Conservation (phyloP, 2,888 invertebrate species). For the Chaitophorus viminalis region DNA sequence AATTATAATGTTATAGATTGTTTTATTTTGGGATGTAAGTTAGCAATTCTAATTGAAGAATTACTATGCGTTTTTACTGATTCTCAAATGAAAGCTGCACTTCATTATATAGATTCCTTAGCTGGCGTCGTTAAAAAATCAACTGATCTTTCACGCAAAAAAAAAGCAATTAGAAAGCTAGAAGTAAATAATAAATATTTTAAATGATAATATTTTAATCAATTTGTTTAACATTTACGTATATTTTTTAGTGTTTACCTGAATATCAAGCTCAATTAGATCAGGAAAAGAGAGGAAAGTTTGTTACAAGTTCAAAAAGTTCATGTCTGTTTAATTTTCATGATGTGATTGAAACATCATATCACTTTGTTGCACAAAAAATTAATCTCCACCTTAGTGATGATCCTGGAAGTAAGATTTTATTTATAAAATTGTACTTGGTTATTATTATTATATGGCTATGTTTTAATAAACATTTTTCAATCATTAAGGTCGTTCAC, state of each 20-base stretch:
- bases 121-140: constrained; percentile 84
- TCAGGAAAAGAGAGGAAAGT: constrained; percentile 68
- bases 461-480: background rate
- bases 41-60: constrained; percentile 93
- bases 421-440: constrained; percentile 51
- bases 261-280: constrained; percentile 79
- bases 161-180: constrained; percentile 86
- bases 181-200: constrained; percentile 70
- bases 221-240: background rate
- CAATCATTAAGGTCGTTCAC: constrained; percentile 74
- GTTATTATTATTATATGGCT: too few relatives aligned
- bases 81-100: constrained; percentile 92
- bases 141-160: constrained; percentile 80
- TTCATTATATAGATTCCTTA: constrained; percentile 88
- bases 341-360: constrained; percentile 97
- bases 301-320: constrained; percentile 63
- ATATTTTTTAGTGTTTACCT: constrained; percentile 72
- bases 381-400: constrained; percentile 97
- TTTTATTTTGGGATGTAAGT: constrained; percentile 88
- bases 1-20: constrained; percentile 77
- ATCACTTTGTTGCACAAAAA: constrained; percentile 91
- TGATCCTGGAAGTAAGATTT: constrained; percentile 83
- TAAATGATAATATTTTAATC: constrained; percentile 18
- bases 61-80: constrained; percentile 97
- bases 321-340: constrained; percentile 81